Evolutionary conservation across 2,888 invertebrate species (phyloP), one percentile per base, ranked within the genome.

Genomic region (Eilema sororculum): DNA sequence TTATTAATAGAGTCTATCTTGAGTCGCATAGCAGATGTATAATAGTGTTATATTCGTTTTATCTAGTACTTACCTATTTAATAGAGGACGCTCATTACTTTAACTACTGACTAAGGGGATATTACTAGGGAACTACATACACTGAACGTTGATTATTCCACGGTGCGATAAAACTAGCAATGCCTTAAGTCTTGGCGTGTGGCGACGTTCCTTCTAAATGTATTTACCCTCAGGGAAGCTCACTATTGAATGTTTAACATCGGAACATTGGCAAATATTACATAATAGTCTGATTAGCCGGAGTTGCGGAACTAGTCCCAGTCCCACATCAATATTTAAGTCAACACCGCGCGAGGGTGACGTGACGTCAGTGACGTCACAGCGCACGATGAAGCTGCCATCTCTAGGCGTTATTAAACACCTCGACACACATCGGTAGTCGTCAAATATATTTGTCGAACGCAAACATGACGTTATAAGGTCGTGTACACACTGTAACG

Each of bases 381-480:
- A 5, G n/a, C 57, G 61, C 65, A n/a, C 20, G 33, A 62, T 41
- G 62, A 66, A 66, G 67, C 52, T 59, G 46, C 66, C 70, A 46
- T 67, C 25, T 52, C 41, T 52, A 46, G 22, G 52, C 62, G 59
- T n/a, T 66, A 70, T 65, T 65, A 65, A 67, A 62, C 63, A 58
- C 66, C 41, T 67, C 62, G 33, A 57, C 66, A 66, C 66, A 70
- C 65, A 67, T 65, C 41, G 57, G 57, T 57, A 62, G 62, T 41
- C 67, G 67, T 76, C 79, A 69, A 70, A 73, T 71, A 74, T 79
- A 75, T 77, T 81, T 80, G 75, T 52, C 9, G 24, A 41, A 62
- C 20, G 65, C 71, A 81, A 74, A 72, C 79, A 69, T 59, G 74
- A 63, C 66, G 28, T 65, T 65, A 68, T 78, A 59, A 76, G 72